These are phyloP conservation scores for Oreonectes daqikongensis DNA, from an alignment of 2,797 vertebrate species.

Conservation along the genomic window DNA sequence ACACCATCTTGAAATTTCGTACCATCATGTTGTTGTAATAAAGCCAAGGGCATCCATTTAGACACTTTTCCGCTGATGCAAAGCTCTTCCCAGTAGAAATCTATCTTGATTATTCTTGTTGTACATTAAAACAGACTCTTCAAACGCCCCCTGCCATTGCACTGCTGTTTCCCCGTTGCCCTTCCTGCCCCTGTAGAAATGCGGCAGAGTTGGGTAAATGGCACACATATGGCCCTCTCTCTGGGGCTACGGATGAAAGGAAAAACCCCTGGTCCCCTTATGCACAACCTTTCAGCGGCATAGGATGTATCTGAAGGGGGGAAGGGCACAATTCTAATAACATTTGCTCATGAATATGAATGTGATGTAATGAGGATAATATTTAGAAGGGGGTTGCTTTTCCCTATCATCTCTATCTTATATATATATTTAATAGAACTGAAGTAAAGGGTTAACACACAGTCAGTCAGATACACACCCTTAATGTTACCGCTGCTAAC, in stretches of 20 bases:
- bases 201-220: constrained; percentile 42
- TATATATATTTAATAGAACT: not conserved
- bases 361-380: not conserved
- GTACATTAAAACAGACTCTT: constrained; percentile 19
- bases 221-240: constrained; percentile 45
- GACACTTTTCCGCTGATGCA: not conserved
- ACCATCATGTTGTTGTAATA: not conserved
- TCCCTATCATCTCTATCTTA: too few species aligned
- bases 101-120: constrained; percentile 24
- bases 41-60: not conserved
- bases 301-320: constrained; percentile 3
- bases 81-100: not conserved
- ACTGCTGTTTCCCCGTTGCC: constrained; percentile 20
- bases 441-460: constrained; percentile 22
- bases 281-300: constrained; percentile 11
- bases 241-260: constrained; percentile 36
- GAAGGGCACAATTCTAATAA: not conserved
- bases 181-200: constrained; percentile 30
- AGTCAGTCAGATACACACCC: not conserved
- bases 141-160: constrained; percentile 3
- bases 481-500: constrained; percentile 4
- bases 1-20: not conserved
- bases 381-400: not conserved
- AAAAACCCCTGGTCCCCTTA: not conserved
- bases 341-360: not conserved